Evolutionary conservation across 2,797 vertebrate genomes (phyloP).

Genomic region (Pipistrellus nathusii): DNA sequence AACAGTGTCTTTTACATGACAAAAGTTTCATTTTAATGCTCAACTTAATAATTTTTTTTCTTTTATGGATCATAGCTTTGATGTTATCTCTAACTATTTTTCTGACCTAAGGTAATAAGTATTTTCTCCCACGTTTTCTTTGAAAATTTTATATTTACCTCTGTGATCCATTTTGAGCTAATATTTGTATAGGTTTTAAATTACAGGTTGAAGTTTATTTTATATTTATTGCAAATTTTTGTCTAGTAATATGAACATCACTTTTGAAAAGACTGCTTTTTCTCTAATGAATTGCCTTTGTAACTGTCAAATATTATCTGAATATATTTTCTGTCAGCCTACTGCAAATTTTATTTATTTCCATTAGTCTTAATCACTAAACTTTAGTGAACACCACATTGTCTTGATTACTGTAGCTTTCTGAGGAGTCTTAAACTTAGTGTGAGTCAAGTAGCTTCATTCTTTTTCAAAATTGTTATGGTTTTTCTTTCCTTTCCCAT

Average conservation of each 20-base stretch:
- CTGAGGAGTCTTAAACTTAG: neutral
- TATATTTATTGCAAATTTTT: neutral
- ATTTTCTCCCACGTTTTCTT: neutral
- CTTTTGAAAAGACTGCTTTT: neutral
- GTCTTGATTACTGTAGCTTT: constrained; percentile 14
- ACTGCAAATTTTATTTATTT: neutral
- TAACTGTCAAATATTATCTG: constrained; percentile 2
- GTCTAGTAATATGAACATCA: neutral
- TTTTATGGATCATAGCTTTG: neutral
- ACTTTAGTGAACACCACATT: neutral
- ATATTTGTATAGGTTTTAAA: neutral
- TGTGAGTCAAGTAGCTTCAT: neutral
- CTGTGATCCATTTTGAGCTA: neutral
- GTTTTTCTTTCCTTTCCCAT: neutral
- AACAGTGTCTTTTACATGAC: neutral
- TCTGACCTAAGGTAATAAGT: neutral
- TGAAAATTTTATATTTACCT: neutral
- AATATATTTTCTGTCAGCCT: neutral
- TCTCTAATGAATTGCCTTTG: neutral
- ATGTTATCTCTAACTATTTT: neutral
- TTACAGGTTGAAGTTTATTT: constrained; percentile 21
- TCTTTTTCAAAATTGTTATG: neutral
- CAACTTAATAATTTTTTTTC: neutral
- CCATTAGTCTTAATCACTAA: neutral
- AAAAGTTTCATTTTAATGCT: neutral